phyloP scores from a whole-genome alignment of 1,140 invertebrate species.

The Laodelphax striatellus region DNA sequence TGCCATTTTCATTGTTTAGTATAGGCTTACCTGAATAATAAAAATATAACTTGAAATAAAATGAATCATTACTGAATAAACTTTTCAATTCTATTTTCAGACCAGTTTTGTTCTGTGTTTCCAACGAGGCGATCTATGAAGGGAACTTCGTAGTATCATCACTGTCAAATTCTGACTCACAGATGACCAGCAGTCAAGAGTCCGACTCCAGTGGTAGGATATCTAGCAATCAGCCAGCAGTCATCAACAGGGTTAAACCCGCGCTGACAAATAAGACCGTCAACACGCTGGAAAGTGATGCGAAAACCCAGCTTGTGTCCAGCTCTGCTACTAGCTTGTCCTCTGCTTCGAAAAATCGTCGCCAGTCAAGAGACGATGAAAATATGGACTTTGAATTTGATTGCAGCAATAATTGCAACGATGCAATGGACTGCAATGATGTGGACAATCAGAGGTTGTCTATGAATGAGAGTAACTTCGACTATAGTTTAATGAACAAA shows the following conservation, averaged over 20 bases:
- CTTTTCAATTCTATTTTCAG: constrained; percentile 8
- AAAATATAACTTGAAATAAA: too few relatives aligned
- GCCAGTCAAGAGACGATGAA: not conserved
- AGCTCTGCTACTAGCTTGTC: not conserved
- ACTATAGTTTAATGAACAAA: not conserved
- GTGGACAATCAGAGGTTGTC: not conserved
- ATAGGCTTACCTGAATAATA: too few relatives aligned
- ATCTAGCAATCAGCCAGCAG: not conserved
- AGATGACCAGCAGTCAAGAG: not conserved
- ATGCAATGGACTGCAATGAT: not conserved
- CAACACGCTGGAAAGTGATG: not conserved
- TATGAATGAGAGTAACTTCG: not conserved
- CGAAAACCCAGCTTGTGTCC: not conserved
- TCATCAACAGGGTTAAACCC: too few relatives aligned
- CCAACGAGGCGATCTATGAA: constrained; percentile 17
- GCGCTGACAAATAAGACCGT: not conserved
- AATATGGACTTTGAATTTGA: not conserved
- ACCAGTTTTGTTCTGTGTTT: constrained; percentile 18
- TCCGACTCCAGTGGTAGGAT: not conserved
- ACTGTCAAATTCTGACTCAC: not conserved
- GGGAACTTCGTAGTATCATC: constrained; percentile 19
- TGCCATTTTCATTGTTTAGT: too few relatives aligned
- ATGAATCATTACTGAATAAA: too few relatives aligned
- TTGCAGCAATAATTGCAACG: not conserved
- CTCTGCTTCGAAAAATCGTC: not conserved